Percentiles rank a stretch among this genome's conserved stretches.
These are phyloP conservation scores for Chelonia mydas DNA, from an alignment of 2,797 vertebrate species.

Conservation along the genomic window DNA sequence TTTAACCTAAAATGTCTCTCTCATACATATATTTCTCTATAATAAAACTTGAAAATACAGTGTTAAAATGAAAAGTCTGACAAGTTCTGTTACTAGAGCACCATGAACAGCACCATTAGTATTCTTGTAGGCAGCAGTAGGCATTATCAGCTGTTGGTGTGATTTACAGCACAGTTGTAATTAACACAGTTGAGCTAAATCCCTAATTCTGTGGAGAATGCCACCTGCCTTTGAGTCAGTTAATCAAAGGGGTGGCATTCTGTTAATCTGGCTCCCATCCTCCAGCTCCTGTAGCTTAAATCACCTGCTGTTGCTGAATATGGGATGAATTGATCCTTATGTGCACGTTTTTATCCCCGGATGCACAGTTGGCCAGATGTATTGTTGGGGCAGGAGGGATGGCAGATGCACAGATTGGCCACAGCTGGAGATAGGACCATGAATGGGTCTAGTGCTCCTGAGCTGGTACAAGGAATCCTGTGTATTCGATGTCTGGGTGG, in stretches of 20 bases:
- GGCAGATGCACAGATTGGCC: not conserved
- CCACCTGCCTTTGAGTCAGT: not conserved
- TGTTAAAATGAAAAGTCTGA: not conserved
- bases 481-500: not conserved
- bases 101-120: not conserved
- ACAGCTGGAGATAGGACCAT: not conserved
- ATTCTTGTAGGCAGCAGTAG: not conserved
- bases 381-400: not conserved
- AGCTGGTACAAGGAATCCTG: not conserved
- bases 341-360: not conserved
- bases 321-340: conserved; percentile 50
- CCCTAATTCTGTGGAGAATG: conserved; percentile 40
- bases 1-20: rapidly evolving
- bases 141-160: conserved; percentile 38
- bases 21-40: not conserved
- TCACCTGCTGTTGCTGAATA: conserved; percentile 52
- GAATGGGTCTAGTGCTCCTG: not conserved
- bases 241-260: not conserved
- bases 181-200: conserved; percentile 56
- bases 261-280: conserved; percentile 61
- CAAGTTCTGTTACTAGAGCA: not conserved
- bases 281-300: not conserved
- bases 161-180: conserved; percentile 40
- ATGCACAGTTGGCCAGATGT: not conserved
- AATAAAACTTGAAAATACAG: conserved; percentile 6